Base-by-base conservation (phyloP, 2,797 vertebrate species). In the Enteromius radiatus region DNA sequence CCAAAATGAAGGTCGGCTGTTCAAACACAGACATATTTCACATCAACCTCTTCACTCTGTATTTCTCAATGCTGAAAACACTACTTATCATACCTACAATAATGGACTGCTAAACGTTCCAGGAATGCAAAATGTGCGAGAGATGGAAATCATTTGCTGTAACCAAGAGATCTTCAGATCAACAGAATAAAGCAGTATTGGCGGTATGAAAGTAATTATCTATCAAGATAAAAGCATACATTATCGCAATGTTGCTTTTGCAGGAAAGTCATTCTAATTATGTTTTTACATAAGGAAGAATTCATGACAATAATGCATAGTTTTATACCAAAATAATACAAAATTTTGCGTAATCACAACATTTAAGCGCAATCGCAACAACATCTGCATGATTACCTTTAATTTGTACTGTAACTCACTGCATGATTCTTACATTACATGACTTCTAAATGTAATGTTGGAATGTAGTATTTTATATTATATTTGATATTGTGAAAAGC, bases 31-130 rank as follows among this genome's bases (percentile, higher is more conserved):
- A 76, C 75, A 31, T 70, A 43, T 70, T 59, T 70, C 52, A 64
- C 41, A 15, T 28, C 38, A 63, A 64, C 59, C 59, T 64, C 59
- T 64, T 77, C 17, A 31, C 36, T 80, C 4, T 70, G 14, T 28
- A 33, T 45, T 59, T 80, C 26, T 63, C 36, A 63, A 47, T 5
- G 38, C 49, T 61, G 26, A 43, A 36, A 56, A 80, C 36, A 80
- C n/a, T 69, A 56, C 67, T 70, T 56, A 59, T 56, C 65, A 43
- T 59, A 70, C 33, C 78, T 59, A 43, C 5, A 70, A 59, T 80
- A 80, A 59, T 71, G 78, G 49, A 33, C 52, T n/a, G 23, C 67
- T 59, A 59, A 80, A 80, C 12, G 11, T 59, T 77, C 59, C 38
- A 63, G 41, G 45, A 64, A 76, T 76, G 6, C 10, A 63, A 45